These are phyloP conservation scores for Azorinus chamasolen DNA, from an alignment of 2,888 invertebrate genomes.

Conservation along the genomic window DNA sequence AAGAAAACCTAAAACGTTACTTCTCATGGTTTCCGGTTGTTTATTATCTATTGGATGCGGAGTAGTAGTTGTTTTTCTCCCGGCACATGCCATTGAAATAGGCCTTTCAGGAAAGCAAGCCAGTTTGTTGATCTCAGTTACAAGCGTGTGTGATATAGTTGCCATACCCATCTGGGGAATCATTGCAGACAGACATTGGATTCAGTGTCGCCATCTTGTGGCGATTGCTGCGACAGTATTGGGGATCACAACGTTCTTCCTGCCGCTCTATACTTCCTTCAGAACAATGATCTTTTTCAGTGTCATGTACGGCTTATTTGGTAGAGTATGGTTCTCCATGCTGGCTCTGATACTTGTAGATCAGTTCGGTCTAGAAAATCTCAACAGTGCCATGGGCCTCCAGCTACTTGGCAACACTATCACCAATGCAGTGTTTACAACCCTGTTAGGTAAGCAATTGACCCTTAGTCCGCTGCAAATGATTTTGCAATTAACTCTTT, in stretches of 20 bases:
- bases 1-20: no score
- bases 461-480: no score
- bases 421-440: constrained; percentile 48
- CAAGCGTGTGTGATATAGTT: constrained; percentile 48
- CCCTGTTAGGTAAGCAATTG: constrained; percentile 70
- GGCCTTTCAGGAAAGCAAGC: constrained; percentile 47
- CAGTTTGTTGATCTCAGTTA: constrained; percentile 45
- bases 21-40: no score
- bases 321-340: constrained; percentile 65
- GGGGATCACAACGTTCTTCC: constrained; percentile 30
- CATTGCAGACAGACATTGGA: constrained; percentile 48
- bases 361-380: constrained; percentile 68
- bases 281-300: constrained; percentile 56
- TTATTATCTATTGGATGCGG: no score
- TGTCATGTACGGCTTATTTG: constrained; percentile 64
- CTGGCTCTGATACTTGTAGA: constrained; percentile 67
- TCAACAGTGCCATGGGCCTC: constrained; percentile 65
- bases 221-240: constrained; percentile 28
- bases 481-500: no score
- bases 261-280: constrained; percentile 53
- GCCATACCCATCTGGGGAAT: constrained; percentile 47
- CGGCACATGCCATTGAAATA: constrained; percentile 57
- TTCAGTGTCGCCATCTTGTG: constrained; percentile 46
- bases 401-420: constrained; percentile 56
- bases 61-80: constrained; percentile 32